phyloP scores from a whole-genome alignment of 1,140 invertebrate genomes.

The Oscheius sp. region DNA sequence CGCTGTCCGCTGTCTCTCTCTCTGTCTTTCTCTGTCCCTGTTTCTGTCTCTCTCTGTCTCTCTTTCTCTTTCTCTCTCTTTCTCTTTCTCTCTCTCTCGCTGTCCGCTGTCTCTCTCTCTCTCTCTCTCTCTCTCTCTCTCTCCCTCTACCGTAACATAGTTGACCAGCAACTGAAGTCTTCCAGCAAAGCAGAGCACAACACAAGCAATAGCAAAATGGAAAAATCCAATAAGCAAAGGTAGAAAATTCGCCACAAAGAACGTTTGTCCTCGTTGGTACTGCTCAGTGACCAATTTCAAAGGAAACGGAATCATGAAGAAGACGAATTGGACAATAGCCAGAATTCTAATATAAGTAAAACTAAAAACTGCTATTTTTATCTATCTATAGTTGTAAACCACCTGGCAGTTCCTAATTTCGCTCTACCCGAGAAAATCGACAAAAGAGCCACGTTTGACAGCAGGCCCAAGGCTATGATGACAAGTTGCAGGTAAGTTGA shows the following conservation, averaged over 20 bases:
- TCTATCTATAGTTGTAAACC: neutral
- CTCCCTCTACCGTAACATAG: conserved; percentile 3
- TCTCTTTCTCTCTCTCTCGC: neutral
- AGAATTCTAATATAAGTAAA: conserved; percentile 29
- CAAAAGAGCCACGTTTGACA: conserved; percentile 12
- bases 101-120: neutral
- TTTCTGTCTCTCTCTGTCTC: neutral
- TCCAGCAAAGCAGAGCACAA: conserved; percentile 10
- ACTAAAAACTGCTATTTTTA: neutral
- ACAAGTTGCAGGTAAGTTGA: neutral
- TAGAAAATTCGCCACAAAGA: conserved; percentile 20
- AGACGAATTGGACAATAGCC: conserved; percentile 15
- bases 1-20: neutral
- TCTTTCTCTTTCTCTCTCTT: neutral
- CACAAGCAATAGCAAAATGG: conserved; percentile 17
- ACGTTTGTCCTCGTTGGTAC: conserved; percentile 20
- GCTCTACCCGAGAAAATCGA: conserved; percentile 18
- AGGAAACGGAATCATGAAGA: conserved; percentile 24
- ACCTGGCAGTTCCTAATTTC: conserved; percentile 14
- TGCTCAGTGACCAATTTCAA: conserved; percentile 24
- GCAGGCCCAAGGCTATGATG: neutral
- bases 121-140: neutral
- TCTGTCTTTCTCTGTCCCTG: neutral
- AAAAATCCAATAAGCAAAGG: conserved; percentile 12
- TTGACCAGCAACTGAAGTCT: conserved; percentile 13